phyloP scores from a whole-genome alignment of 2,113 vertebrate species.

The Dolichallabes microphthalmus region DNA sequence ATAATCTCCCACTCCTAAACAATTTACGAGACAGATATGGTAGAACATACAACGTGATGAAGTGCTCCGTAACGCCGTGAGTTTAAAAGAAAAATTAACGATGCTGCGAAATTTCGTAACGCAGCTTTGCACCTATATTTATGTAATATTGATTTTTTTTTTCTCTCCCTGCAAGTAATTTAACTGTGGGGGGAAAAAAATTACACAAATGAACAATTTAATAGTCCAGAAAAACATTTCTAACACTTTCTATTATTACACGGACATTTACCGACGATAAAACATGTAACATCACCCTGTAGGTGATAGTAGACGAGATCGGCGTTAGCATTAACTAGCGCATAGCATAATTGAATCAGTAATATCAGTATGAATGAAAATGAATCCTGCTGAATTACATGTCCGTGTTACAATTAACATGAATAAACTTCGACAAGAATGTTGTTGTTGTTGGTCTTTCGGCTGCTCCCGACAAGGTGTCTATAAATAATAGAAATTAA shows the following conservation, averaged over 20 bases:
- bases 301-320: neutral
- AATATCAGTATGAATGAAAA: neutral
- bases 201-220: neutral
- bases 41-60: neutral
- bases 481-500: too few relatives aligned
- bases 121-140: neutral
- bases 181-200: neutral
- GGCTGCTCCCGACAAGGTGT: too few relatives aligned
- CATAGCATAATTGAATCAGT: too few relatives aligned
- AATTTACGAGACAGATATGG: neutral
- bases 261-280: neutral
- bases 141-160: neutral
- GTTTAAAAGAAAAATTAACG: neutral
- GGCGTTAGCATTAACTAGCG: neutral
- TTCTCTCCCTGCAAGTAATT: neutral
- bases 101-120: neutral
- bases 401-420: neutral
- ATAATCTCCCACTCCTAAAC: constrained; percentile 14
- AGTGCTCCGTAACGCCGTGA: neutral
- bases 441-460: too few relatives aligned
- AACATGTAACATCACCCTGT: neutral
- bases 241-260: neutral
- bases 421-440: neutral
- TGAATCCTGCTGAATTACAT: neutral
- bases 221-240: neutral